These are phyloP conservation scores for Tauraco hartlaubi DNA, from an alignment of 2,797 vertebrate genomes.

Conservation along the genomic window DNA sequence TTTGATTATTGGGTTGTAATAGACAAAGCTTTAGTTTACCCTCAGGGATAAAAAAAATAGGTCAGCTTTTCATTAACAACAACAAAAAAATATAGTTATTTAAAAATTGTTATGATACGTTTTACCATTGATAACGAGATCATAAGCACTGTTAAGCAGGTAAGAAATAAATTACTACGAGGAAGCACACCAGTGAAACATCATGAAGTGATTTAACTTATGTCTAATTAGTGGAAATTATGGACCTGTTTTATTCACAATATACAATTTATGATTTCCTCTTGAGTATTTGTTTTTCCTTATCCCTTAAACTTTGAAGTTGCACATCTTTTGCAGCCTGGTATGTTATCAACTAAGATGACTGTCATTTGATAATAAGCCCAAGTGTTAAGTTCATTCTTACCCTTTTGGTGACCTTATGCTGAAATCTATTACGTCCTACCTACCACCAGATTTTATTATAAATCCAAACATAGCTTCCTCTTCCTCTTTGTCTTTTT, in stretches of 20 bases:
- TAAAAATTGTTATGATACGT: not conserved
- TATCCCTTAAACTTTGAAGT: not conserved
- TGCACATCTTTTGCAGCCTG: not conserved
- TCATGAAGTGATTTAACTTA: not conserved
- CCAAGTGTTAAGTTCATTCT: not conserved
- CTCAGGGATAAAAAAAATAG: not conserved
- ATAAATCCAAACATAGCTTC: not conserved
- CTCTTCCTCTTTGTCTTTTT: not conserved
- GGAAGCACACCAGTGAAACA: not conserved
- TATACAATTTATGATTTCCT: not conserved
- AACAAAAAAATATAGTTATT: not conserved
- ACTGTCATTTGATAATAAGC: not conserved
- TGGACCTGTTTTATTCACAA: not conserved
- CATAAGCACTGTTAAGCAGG: not conserved
- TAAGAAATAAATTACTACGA: not conserved
- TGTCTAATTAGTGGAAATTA: constrained; percentile 9
- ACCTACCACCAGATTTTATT: not conserved
- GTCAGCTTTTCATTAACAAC: not conserved
- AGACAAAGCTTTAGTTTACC: not conserved
- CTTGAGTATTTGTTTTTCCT: not conserved
- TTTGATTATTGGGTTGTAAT: not conserved
- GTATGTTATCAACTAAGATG: not conserved
- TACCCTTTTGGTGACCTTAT: not conserved
- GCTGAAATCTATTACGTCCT: not conserved
- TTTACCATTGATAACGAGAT: not conserved